Conservation (phyloP, 2,888 invertebrate species). For the Entomobrya multifasciata region DNA sequence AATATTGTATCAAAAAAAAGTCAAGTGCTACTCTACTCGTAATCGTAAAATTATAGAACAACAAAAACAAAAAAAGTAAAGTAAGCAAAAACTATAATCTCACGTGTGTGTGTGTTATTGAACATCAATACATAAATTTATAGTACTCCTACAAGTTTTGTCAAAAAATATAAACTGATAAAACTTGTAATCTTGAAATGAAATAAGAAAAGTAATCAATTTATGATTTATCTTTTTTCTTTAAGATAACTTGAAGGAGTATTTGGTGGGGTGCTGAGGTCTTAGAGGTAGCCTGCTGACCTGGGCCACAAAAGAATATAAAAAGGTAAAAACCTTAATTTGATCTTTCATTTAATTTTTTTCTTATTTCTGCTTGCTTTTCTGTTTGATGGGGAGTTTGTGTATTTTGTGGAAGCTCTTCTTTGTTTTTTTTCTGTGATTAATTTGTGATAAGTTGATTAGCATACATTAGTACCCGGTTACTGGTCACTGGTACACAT, state of each 20-base stretch:
- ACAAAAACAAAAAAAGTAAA: conserved; percentile 4
- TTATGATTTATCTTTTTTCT: conserved; percentile 53
- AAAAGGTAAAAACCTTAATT: too few relatives aligned
- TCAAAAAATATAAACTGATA: conserved; percentile 25
- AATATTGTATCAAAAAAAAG: conserved; percentile 47
- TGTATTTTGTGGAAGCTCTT: neutral
- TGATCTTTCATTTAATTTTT: too few relatives aligned
- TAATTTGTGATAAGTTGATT: neutral
- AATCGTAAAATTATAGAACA: conserved; percentile 72
- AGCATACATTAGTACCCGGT: neutral
- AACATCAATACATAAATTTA: conserved; percentile 15
- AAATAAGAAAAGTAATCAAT: conserved; percentile 39
- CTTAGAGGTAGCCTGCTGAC: too few relatives aligned
- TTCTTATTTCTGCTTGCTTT: neutral
- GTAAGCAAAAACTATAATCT: conserved; percentile 47
- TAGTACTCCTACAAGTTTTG: neutral
- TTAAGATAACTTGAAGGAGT: conserved; percentile 53
- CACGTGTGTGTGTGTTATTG: too few relatives aligned
- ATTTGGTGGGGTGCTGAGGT: neutral
- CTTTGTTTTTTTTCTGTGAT: neutral
- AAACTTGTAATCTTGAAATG: conserved; percentile 61
- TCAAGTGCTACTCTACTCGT: conserved; percentile 46
- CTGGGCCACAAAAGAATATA: too few relatives aligned
- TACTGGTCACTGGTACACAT: neutral
- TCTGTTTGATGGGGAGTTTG: too few relatives aligned